Evolutionary conservation across 2,113 vertebrate species (phyloP).

Genomic region (Cynoglossus semilaevis): DNA sequence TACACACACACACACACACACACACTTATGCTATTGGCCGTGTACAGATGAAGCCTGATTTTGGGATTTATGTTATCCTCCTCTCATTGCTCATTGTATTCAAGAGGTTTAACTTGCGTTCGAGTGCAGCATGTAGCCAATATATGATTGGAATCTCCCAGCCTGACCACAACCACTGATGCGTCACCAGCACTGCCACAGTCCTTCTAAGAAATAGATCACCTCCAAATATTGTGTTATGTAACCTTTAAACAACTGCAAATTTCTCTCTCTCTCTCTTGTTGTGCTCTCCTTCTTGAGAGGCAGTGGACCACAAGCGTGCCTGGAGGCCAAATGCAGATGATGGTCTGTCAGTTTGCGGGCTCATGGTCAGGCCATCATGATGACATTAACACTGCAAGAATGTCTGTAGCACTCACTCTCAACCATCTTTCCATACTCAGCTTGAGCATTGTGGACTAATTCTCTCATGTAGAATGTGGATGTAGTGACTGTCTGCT

Average conservation of each 20-base stretch:
- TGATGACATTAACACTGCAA: constrained; percentile 66
- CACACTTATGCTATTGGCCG: background rate
- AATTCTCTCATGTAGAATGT: constrained; percentile 49
- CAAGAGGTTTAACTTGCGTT: constrained; percentile 31
- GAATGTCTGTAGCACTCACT: constrained; percentile 63
- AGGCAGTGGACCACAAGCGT: constrained; percentile 63
- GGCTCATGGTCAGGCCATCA: constrained; percentile 61
- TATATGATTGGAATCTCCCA: constrained; percentile 48
- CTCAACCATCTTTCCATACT: constrained; percentile 63
- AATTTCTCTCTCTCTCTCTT: constrained; percentile 33
- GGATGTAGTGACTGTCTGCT: constrained; percentile 41
- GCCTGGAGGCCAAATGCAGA: constrained; percentile 65
- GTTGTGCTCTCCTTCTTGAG: constrained; percentile 36
- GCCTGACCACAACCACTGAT: constrained; percentile 47
- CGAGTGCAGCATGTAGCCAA: constrained; percentile 27
- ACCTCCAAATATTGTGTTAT: constrained; percentile 60
- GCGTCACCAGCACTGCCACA: constrained; percentile 44
- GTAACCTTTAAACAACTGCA: constrained; percentile 66
- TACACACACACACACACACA: constrained; percentile 1
- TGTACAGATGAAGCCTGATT: constrained; percentile 11
- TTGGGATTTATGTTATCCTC: constrained; percentile 15
- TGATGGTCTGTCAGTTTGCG: constrained; percentile 68
- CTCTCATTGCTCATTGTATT: constrained; percentile 6
- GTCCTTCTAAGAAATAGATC: constrained; percentile 52
- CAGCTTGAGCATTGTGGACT: constrained; percentile 42